A percentile compares a stretch with the other conserved stretches of the same genome.
Evolutionary conservation across 2,888 invertebrate species (phyloP).

Genomic region (Drosophila nr. fundita): DNA sequence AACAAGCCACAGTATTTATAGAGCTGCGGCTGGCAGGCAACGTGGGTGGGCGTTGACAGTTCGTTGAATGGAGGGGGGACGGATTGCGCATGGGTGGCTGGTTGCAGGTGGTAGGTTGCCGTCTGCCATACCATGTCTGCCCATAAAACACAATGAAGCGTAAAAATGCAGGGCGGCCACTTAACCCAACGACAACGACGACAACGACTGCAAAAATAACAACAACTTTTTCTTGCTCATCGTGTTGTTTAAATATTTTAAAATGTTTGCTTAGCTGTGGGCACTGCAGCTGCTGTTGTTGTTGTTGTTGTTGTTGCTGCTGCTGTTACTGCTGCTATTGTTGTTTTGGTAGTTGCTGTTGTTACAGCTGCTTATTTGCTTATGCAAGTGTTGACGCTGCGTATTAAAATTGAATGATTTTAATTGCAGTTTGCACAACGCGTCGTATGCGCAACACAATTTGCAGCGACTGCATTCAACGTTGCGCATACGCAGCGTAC

Average conservation of each 20-base stretch:
- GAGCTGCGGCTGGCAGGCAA: constrained; percentile 61
- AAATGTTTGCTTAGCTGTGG: constrained; percentile 77
- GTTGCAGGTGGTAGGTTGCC: background rate
- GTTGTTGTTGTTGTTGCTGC: constrained; percentile 14
- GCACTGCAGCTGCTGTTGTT: constrained; percentile 23
- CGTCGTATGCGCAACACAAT: constrained; percentile 51
- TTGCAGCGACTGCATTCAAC: constrained; percentile 64
- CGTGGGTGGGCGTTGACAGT: constrained; percentile 23
- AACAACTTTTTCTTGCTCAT: constrained; percentile 56
- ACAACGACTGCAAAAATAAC: constrained; percentile 31
- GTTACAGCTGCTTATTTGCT: constrained; percentile 66
- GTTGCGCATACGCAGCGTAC: constrained; percentile 70
- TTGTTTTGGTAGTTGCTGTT: constrained; percentile 5
- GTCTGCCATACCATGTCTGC: constrained; percentile 46
- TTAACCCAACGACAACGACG: constrained; percentile 61
- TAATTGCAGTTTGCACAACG: constrained; percentile 77
- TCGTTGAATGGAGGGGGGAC: background rate
- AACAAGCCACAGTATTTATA: constrained; percentile 78
- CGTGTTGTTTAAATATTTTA: constrained; percentile 75
- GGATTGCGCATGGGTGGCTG: background rate
- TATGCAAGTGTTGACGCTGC: constrained; percentile 73
- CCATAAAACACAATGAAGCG: constrained; percentile 80
- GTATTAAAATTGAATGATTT: constrained; percentile 82
- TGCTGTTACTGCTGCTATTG: constrained; percentile 9
- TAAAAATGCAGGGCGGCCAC: constrained; percentile 75